Evolutionary conservation across 2,113 vertebrate genomes (phyloP).

Genomic region (Gila orcuttii): DNA sequence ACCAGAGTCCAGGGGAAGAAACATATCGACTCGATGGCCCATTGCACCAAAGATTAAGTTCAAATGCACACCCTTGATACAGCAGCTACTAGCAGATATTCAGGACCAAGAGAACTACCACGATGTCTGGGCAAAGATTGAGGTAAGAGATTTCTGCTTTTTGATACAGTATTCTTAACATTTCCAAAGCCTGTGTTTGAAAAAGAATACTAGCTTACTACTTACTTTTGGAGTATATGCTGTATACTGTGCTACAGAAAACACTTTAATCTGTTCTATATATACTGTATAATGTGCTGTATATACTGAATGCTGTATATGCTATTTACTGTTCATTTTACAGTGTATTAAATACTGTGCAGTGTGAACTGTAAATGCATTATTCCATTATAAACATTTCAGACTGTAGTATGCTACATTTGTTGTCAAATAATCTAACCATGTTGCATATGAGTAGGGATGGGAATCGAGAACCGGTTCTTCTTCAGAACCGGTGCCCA

Average conservation of each 20-base stretch:
- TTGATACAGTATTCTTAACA: not conserved
- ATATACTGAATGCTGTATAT: not conserved
- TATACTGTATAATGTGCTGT: not conserved
- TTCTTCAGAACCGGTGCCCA: too few relatives aligned
- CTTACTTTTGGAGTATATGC: not conserved
- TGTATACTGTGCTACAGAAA: not conserved
- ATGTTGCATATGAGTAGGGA: not conserved
- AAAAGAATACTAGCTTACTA: not conserved
- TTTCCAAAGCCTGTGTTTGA: not conserved
- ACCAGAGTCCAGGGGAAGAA: conserved; percentile 65
- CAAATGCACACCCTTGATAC: conserved; percentile 80
- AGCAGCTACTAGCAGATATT: conserved; percentile 88
- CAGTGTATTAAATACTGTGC: not conserved
- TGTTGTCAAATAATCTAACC: not conserved
- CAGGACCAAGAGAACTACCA: conserved; percentile 87
- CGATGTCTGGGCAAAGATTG: conserved; percentile 89
- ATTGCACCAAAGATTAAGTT: conserved; percentile 68
- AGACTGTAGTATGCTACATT: not conserved
- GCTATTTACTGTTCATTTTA: not conserved
- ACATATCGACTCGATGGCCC: conserved; percentile 52
- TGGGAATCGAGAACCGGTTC: too few relatives aligned
- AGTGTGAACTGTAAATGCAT: not conserved
- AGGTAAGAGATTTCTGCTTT: conserved; percentile 76
- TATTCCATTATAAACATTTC: not conserved
- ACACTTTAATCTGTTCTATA: not conserved